Percentiles rank a stretch among this genome's conserved stretches.
Conservation (phyloP, 1,140 invertebrate genomes). For the Drosophila cardini region DNA sequence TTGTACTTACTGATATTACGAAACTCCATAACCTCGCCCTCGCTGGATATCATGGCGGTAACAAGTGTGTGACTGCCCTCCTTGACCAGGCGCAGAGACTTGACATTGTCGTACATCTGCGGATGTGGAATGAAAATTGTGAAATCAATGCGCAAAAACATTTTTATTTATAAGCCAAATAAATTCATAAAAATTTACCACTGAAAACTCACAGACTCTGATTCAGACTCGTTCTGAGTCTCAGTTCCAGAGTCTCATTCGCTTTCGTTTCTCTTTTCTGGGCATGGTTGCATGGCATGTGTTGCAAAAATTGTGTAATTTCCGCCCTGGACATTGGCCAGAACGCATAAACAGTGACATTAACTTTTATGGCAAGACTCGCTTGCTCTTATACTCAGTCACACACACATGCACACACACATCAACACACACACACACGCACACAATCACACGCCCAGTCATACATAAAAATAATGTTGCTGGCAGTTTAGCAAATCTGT, state of each 20-base stretch:
- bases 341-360: slow-evolving; percentile 83
- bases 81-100: slow-evolving; percentile 88
- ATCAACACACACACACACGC: slow-evolving; percentile 37
- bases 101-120: slow-evolving; percentile 96
- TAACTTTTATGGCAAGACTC: slow-evolving; percentile 79
- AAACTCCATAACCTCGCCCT: slow-evolving; percentile 95
- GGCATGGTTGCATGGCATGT: slow-evolving; percentile 52
- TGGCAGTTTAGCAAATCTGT: slow-evolving; percentile 79
- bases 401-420: slow-evolving; percentile 40
- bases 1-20: slow-evolving; percentile 85
- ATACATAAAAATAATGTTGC: slow-evolving; percentile 80
- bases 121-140: slow-evolving; percentile 74
- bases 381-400: slow-evolving; percentile 27
- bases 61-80: slow-evolving; percentile 88
- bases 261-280: neutral
- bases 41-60: slow-evolving; percentile 93
- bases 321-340: slow-evolving; percentile 81
- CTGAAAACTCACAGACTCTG: slow-evolving; percentile 2
- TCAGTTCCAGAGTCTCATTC: neutral
- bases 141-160: slow-evolving; percentile 71
- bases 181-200: slow-evolving; percentile 83
- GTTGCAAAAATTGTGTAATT: slow-evolving; percentile 80
- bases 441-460: slow-evolving; percentile 45
- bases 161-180: slow-evolving; percentile 80
- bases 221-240: no score